A percentile compares a stretch with the other conserved stretches of the same genome.
Conservation (phyloP, 1,140 invertebrate genomes). For the Drosophila orosa region DNA sequence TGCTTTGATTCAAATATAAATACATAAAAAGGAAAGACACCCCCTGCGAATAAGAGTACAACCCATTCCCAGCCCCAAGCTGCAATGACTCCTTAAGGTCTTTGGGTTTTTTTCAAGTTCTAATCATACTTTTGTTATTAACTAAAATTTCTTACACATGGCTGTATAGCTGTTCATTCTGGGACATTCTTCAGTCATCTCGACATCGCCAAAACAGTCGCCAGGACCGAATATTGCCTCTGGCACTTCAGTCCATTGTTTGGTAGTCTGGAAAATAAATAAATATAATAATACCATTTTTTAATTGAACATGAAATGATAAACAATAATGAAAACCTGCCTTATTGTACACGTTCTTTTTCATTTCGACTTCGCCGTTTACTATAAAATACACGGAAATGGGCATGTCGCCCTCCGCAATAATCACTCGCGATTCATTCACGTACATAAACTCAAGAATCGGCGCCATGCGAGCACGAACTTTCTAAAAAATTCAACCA, state of each 20-base stretch:
- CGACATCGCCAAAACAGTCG: constrained; percentile 72
- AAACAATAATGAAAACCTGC: constrained; percentile 1
- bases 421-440: constrained; percentile 47
- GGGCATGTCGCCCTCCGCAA: constrained; percentile 60
- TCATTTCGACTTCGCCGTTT: constrained; percentile 72
- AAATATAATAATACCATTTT: background rate
- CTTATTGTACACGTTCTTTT: constrained; percentile 38
- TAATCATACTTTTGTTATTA: background rate
- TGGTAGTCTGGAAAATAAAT: constrained; percentile 15
- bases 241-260: constrained; percentile 21
- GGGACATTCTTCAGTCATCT: constrained; percentile 47
- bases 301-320: background rate
- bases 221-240: constrained; percentile 66
- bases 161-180: constrained; percentile 59
- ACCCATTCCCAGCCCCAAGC: too few relatives aligned
- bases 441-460: constrained; percentile 54
- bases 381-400: constrained; percentile 65
- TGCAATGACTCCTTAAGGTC: too few relatives aligned
- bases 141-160: constrained; percentile 32
- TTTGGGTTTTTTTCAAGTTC: too few relatives aligned
- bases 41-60: background rate
- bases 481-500: constrained; percentile 47
- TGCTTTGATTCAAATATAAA: too few relatives aligned
- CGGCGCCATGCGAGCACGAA: constrained; percentile 65
- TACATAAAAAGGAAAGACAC: too few relatives aligned